Evolutionary conservation across 2,888 invertebrate genomes (phyloP), one percentile per base, ranked within the genome.

Genomic region (Glyphotaelius pellucidus): DNA sequence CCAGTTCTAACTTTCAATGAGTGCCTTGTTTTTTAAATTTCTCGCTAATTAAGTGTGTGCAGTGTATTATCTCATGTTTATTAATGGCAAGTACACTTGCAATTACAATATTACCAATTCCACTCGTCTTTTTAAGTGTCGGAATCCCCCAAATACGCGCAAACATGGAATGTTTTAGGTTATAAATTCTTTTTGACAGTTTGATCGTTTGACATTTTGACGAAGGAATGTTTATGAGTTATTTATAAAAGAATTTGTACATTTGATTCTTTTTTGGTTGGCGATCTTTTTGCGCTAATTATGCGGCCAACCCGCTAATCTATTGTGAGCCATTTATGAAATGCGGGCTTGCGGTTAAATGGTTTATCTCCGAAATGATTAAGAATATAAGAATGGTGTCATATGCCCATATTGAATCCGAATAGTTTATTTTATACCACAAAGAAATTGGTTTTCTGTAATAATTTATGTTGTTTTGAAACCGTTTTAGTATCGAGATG

Each of bases 161-260:
- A 84, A 67, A 52, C 83, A 86, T 25, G 32, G 67, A 86, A 79
- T 79, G 47, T 91, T 91, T 87, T 91, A 91, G 87, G 90, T 86
- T 91, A 91, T 90, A 85, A 90, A 83, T 88, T 80, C 35, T 67
- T 88, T 87, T 92, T 92, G 92, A 92, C 92, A 92, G 90, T 87
- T 91, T 67, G 67, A 67, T 25, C 67, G n/a, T 67, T 67, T 92
- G 92, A 92, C 92, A 89, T 90, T 91, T 91, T 84, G 67, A 67
- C 67, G 67, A n/a, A 25, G 38, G 85, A 91, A 87, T 91, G 90
- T 91, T 90, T 91, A 87, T 90, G 90, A 90, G 52, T 86, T 85
- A 85, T 84, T 67, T 90, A 42, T 90, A 67, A 9, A n/a, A 42
- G 42, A 32, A 86, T 86, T 42, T 86, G 15, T 86, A 25, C 35